Percentiles rank a stretch among this genome's conserved stretches.
phyloP scores from a whole-genome alignment of 2,888 invertebrate species.

The Drosophila nigritarsus region DNA sequence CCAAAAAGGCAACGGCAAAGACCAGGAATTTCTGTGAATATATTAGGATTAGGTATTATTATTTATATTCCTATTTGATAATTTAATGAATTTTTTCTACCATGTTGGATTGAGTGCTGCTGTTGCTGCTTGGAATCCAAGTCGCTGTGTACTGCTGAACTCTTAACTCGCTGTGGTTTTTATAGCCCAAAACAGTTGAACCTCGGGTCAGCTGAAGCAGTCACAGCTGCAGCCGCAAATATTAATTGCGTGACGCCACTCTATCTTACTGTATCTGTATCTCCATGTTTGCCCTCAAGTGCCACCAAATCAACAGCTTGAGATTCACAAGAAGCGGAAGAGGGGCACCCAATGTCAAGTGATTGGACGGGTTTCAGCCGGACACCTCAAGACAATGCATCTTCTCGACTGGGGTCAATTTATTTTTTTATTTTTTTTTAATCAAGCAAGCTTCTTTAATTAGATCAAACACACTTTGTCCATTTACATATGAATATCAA shows the following conservation, averaged over 20 bases:
- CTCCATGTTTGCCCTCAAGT: conserved; percentile 43
- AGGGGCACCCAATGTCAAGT: conserved; percentile 70
- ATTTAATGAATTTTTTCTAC: conserved; percentile 38
- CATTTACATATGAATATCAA: conserved; percentile 65
- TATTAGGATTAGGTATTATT: not conserved
- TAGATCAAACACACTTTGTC: conserved; percentile 62
- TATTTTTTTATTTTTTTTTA: not conserved
- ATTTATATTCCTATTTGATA: not conserved
- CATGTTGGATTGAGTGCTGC: conserved; percentile 45
- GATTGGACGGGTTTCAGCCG: conserved; percentile 63
- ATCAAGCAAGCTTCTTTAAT: conserved; percentile 62
- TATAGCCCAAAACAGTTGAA: conserved; percentile 55
- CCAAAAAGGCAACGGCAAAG: conserved; percentile 72
- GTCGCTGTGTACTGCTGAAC: conserved; percentile 67
- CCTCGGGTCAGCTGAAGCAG: conserved; percentile 50
- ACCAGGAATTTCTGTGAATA: conserved; percentile 64
- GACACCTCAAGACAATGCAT: conserved; percentile 45
- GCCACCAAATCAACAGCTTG: conserved; percentile 39
- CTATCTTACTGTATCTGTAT: conserved; percentile 3
- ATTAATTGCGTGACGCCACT: conserved; percentile 72
- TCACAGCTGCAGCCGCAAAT: conserved; percentile 44
- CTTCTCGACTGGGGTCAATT: conserved; percentile 47
- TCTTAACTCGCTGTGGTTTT: conserved; percentile 58
- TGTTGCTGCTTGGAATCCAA: conserved; percentile 64
- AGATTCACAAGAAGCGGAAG: conserved; percentile 14